A percentile compares a stretch with the other conserved stretches of the same genome.
Conservation (phyloP, 2,113 vertebrate species). For the Chamaetylas fuelleborni region DNA sequence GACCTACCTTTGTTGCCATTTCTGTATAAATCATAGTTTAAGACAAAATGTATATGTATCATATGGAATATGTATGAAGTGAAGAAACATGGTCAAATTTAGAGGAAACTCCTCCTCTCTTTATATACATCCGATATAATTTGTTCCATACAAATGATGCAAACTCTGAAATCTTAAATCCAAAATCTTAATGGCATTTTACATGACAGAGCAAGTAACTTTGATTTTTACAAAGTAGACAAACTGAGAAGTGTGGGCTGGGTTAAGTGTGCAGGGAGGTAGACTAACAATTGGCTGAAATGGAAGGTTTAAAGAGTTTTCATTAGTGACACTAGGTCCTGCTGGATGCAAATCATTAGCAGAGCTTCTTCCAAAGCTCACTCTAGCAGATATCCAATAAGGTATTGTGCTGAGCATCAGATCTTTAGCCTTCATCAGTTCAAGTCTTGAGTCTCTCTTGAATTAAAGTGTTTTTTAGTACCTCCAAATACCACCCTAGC, state of each 20-base stretch:
- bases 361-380: not conserved
- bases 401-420: not conserved
- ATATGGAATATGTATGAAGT: not conserved
- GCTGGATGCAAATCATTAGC: not conserved
- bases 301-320: not conserved
- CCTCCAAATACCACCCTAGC: not conserved
- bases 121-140: not conserved
- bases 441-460: not conserved
- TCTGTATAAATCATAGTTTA: not conserved
- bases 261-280: not conserved
- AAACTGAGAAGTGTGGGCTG: not conserved
- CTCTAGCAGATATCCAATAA: not conserved
- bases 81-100: not conserved
- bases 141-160: not conserved
- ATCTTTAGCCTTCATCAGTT: not conserved
- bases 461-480: not conserved
- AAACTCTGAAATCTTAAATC: not conserved
- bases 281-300: not conserved
- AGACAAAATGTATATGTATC: not conserved
- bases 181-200: not conserved
- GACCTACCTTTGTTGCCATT: not conserved
- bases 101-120: not conserved
- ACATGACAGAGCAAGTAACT: not conserved
- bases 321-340: not conserved
- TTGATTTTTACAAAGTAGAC: not conserved